Base-by-base conservation (phyloP, 1,140 invertebrate genomes). In the Ceratitis capitata region DNA sequence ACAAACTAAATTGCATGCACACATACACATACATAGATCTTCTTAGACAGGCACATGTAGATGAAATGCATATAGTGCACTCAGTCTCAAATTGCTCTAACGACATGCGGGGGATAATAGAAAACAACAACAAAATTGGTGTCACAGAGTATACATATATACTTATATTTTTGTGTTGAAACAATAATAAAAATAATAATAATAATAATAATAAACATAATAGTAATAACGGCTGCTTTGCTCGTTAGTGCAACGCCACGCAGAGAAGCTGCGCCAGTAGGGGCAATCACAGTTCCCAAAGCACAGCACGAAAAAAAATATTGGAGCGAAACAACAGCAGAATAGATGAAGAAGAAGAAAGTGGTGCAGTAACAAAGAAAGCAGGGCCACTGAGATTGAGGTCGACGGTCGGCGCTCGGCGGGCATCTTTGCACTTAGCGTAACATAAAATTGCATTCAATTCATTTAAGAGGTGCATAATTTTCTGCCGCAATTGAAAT, bases 381-480 rank as follows among this genome's bases (percentile, higher is more conserved):
- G 51, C 12, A 53, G 4, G 51, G 56, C 2, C 23, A 29, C 2
- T 2, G 9, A 0, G 14, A 26, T 14, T 61, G 64, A 69, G 26
- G 32, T n/a, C n/a, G n/a, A n/a, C n/a, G n/a, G n/a, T n/a, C n/a
- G n/a, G n/a, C n/a, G n/a, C n/a, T n/a, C n/a, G n/a, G 64, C 39
- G 32, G 19, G 29, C 14, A 35, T 69, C 32, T n/a, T 69, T 19
- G 64, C 64, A 69, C 64, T 69, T 69, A 69, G 39, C 64, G 64
- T 39, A 69, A 69, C 64, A 69, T 35, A 69, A 69, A 39, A 39
- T 69, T 69, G 29, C 29, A 69, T 69, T 69, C 64, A 69, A 69
- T 69, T 69, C 64, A 61, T 69, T 69, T 69, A 69, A 39, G 19
- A 69, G 64, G 64, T 69, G 35, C 64, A 69, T 69, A 69, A 69